Percentiles rank a stretch among this genome's conserved stretches.
These are phyloP conservation scores for Spodoptera picta DNA, from an alignment of 2,888 invertebrate genomes.

Conservation along the genomic window DNA sequence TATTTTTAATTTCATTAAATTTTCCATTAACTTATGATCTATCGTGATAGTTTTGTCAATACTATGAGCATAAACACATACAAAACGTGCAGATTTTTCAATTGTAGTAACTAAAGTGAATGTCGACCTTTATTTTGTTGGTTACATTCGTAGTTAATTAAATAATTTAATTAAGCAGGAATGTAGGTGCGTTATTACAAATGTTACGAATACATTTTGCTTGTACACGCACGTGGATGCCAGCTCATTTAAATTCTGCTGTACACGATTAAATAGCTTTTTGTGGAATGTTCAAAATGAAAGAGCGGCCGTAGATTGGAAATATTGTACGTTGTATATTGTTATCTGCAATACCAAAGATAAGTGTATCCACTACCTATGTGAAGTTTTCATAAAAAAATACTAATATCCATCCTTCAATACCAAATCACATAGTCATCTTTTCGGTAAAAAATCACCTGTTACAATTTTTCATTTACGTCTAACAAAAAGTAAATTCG, in stretches of 20 bases:
- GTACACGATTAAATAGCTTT: background rate
- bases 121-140: slow-evolving; percentile 5
- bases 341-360: no score
- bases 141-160: slow-evolving; percentile 18
- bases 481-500: slow-evolving; percentile 30
- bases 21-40: no score
- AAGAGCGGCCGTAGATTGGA: slow-evolving; percentile 4
- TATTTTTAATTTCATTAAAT: no score
- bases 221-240: slow-evolving; percentile 30
- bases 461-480: slow-evolving; percentile 20
- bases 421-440: slow-evolving; percentile 17
- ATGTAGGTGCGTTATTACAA: slow-evolving; percentile 36
- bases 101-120: no score
- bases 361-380: background rate
- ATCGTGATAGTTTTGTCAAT: background rate
- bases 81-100: slow-evolving; percentile 8
- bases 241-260: slow-evolving; percentile 24
- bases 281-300: slow-evolving; percentile 8
- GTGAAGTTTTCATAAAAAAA: slow-evolving; percentile 13
- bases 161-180: slow-evolving; percentile 21
- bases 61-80: slow-evolving; percentile 30
- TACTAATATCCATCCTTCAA: slow-evolving; percentile 14
- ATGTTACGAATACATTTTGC: slow-evolving; percentile 24
- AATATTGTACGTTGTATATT: background rate
- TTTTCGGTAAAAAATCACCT: slow-evolving; percentile 15